phyloP scores from a whole-genome alignment of 2,113 vertebrate species.

The Otocyon megalotis region DNA sequence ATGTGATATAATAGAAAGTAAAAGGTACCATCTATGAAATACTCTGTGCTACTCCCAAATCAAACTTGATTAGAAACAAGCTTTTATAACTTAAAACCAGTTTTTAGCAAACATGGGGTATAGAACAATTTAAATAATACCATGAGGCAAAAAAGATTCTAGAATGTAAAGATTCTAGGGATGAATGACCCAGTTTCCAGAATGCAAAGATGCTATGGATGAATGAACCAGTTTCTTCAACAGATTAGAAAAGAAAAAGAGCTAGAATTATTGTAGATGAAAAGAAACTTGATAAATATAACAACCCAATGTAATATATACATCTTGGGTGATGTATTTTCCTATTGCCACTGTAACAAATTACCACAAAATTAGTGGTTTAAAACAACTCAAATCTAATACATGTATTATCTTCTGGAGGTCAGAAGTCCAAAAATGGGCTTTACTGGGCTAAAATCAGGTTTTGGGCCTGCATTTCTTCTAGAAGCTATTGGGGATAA shows the following conservation, averaged over 20 bases:
- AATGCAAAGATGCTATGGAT: neutral
- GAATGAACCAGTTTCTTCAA: neutral
- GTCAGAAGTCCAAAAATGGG: neutral
- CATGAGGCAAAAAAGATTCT: neutral
- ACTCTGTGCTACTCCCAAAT: neutral
- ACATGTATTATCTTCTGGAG: neutral
- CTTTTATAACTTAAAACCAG: neutral
- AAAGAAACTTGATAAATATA: constrained; percentile 10
- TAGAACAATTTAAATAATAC: neutral
- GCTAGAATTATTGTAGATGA: neutral
- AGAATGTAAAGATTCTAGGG: neutral
- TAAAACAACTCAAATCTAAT: neutral
- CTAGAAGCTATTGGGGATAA: neutral
- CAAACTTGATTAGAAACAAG: constrained; percentile 3
- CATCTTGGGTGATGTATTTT: neutral
- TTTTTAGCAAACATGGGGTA: neutral
- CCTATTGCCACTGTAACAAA: neutral
- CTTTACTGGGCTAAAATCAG: neutral
- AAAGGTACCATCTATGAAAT: neutral
- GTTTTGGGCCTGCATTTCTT: neutral
- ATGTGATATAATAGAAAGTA: neutral
- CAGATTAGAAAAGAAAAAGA: neutral
- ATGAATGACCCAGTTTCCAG: neutral
- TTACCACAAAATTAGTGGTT: neutral
- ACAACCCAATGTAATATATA: neutral